Evolutionary conservation across 2,888 invertebrate species (phyloP).

Genomic region (Daptonema setosum): DNA sequence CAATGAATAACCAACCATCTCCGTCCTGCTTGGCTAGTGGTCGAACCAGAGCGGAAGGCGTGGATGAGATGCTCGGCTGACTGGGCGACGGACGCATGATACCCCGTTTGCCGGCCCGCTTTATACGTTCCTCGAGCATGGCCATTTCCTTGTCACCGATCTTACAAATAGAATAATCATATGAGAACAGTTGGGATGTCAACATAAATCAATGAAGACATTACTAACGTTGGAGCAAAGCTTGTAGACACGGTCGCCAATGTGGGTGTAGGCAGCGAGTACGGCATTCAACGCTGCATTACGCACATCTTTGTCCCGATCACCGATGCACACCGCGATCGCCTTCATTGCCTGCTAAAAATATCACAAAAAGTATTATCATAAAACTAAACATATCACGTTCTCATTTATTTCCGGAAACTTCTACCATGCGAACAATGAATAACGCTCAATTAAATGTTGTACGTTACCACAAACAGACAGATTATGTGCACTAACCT

Average conservation of each 20-base stretch:
- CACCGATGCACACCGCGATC: constrained; percentile 78
- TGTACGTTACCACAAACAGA: too few species aligned
- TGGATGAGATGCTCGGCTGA: too few species aligned
- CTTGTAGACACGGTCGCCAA: constrained; percentile 74
- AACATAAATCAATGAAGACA: background rate
- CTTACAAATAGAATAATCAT: constrained; percentile 30
- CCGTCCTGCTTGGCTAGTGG: too few species aligned
- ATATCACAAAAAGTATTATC: background rate
- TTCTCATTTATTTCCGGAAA: too few species aligned
- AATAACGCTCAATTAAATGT: too few species aligned
- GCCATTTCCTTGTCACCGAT: constrained; percentile 81
- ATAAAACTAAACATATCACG: too few species aligned
- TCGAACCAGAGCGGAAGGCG: background rate
- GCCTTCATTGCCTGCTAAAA: constrained; percentile 49
- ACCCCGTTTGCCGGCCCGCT: constrained; percentile 50
- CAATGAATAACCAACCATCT: too few species aligned
- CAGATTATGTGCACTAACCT: constrained; percentile 29
- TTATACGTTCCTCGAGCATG: constrained; percentile 79
- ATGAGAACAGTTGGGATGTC: background rate
- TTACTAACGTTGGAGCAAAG: constrained; percentile 51
- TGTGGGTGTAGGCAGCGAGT: constrained; percentile 64
- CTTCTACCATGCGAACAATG: too few species aligned
- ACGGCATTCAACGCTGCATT: constrained; percentile 85
- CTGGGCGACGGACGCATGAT: too few species aligned
- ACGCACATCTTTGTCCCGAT: constrained; percentile 79